Evolutionary conservation across 2,797 vertebrate species (phyloP).

Genomic region (Enteromius treurensis): DNA sequence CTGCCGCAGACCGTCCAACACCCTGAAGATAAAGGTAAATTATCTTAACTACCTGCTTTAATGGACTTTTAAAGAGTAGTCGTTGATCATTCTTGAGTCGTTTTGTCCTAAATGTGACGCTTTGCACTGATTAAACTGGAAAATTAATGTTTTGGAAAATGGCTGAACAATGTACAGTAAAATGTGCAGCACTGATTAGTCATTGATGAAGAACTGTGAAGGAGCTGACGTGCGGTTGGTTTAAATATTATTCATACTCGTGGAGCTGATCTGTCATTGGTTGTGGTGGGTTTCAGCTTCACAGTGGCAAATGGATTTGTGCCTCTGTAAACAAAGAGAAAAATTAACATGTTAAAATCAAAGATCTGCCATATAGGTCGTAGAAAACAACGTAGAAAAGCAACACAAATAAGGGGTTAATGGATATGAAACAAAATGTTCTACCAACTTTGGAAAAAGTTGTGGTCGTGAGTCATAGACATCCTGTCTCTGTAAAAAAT

Average conservation of each 20-base stretch:
- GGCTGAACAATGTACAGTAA: neutral
- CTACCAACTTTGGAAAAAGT: conserved; percentile 76
- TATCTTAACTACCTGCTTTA: neutral
- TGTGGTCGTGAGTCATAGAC: conserved; percentile 69
- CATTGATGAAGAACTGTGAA: neutral
- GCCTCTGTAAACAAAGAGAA: conserved; percentile 76
- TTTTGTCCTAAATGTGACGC: neutral
- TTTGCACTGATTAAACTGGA: neutral
- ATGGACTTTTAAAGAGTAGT: conserved; percentile 14
- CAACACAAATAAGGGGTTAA: neutral
- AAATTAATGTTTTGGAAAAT: conserved; percentile 13
- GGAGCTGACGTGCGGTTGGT: conserved; percentile 7
- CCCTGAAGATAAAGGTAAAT: conserved; percentile 6
- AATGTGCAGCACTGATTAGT: conserved; percentile 10
- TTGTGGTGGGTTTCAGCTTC: conserved; percentile 89
- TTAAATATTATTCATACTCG: conserved; percentile 4
- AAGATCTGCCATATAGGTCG: neutral
- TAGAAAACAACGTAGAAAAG: neutral
- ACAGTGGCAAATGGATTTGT: conserved; percentile 96
- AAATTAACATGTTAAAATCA: conserved; percentile 4
- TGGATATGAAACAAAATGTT: neutral
- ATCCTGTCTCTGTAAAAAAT: conserved; percentile 64
- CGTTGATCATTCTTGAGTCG: conserved; percentile 2
- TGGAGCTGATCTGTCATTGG: conserved; percentile 89
- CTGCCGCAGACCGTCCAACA: neutral